Percentiles rank a stretch among this genome's conserved stretches.
Conservation (phyloP, 1,140 invertebrate species). For the Pogonomyrmex californicus region DNA sequence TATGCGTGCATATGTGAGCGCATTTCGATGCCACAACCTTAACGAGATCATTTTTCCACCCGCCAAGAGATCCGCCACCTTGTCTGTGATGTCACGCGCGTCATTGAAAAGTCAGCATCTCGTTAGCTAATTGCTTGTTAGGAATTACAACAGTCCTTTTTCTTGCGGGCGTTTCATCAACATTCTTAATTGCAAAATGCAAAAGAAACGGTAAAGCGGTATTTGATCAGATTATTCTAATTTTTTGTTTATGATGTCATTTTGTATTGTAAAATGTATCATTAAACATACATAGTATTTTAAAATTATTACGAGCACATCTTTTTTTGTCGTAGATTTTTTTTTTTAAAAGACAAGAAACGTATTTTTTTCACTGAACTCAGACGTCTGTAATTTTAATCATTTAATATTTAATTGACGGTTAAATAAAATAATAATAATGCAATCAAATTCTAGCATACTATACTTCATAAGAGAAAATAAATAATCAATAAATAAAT, state of each 20-base stretch:
- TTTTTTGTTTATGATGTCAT: not conserved
- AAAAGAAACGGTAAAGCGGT: not conserved
- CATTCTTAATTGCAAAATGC: not conserved
- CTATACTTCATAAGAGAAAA: not conserved
- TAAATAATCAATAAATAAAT: not conserved
- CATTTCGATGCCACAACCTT: conserved; percentile 50
- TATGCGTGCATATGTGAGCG: conserved; percentile 9
- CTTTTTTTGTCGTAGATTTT: not conserved
- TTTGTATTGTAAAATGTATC: not conserved
- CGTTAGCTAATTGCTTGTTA: not conserved
- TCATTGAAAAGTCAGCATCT: conserved; percentile 13
- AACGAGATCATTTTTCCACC: conserved; percentile 58
- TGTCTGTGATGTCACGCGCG: not conserved
- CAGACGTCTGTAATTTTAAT: not conserved
- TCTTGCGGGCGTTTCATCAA: not conserved
- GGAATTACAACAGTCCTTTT: not conserved
- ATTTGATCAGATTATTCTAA: not conserved
- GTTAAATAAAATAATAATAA: not conserved
- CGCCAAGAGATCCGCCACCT: conserved; percentile 22
- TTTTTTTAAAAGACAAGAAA: not conserved
- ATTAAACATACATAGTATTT: not conserved
- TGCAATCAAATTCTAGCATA: not conserved
- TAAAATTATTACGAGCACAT: not conserved
- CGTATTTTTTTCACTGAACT: not conserved
- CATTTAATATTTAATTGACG: not conserved